Conservation (phyloP, 2,888 invertebrate species). For the Lycocerus yunnanus region DNA sequence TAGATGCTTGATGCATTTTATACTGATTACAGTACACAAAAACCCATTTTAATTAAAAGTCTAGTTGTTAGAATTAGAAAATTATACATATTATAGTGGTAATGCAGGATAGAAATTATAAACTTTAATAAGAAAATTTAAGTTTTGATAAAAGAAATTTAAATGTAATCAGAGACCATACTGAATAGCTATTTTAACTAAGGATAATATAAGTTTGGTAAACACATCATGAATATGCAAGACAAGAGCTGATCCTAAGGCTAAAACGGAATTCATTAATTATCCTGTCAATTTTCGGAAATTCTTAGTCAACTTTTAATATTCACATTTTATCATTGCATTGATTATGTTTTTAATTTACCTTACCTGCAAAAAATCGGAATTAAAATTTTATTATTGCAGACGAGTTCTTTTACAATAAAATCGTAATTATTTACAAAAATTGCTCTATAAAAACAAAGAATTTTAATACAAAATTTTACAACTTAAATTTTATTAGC, state of each 20-base stretch:
- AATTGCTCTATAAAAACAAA: conserved; percentile 3
- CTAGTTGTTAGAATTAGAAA: neutral
- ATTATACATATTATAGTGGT: neutral
- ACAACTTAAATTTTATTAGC: conserved; percentile 44
- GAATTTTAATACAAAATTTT: neutral
- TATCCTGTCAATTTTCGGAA: conserved; percentile 30
- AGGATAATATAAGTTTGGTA: conserved; percentile 56
- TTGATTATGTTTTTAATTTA: neutral
- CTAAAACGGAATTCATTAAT: conserved; percentile 34
- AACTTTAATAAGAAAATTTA: conserved; percentile 1
- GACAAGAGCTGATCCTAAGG: conserved; percentile 31
- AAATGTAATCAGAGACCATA: conserved; percentile 25
- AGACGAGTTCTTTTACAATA: neutral
- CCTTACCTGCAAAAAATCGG: neutral
- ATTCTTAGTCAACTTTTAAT: conserved; percentile 5
- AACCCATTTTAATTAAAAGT: neutral
- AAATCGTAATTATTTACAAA: neutral
- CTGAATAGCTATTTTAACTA: conserved; percentile 45
- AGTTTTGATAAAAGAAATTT: conserved; percentile 7
- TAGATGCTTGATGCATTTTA: neutral
- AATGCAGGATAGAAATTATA: neutral
- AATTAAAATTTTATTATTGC: neutral
- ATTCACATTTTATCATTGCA: neutral
- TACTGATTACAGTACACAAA: neutral
- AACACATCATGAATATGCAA: conserved; percentile 53